Percentiles rank a stretch among this genome's conserved stretches.
These are phyloP conservation scores for Drosophila eugracilis DNA, from an alignment of 1,140 invertebrate species.

Conservation along the genomic window DNA sequence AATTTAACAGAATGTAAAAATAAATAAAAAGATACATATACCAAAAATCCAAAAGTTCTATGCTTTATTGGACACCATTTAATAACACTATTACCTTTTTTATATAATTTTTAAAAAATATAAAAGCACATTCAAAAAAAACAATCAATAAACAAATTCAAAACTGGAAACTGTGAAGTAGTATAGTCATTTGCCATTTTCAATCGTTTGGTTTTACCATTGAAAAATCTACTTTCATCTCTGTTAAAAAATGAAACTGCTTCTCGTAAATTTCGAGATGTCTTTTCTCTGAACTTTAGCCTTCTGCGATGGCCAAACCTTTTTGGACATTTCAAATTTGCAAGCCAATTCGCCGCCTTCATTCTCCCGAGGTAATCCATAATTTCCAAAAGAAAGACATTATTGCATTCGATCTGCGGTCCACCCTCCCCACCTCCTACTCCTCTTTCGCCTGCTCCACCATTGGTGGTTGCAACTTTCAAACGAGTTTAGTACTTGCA, in stretches of 20 bases:
- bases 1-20: no score
- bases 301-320: background rate
- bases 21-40: no score
- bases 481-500: constrained; percentile 71
- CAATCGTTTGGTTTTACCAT: background rate
- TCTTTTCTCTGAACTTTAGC: constrained; percentile 24
- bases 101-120: no score
- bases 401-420: constrained; percentile 29
- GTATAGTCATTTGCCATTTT: no score
- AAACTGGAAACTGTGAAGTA: no score
- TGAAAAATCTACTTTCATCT: constrained; percentile 8
- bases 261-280: background rate
- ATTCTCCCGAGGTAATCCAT: constrained; percentile 57
- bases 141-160: no score
- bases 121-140: no score
- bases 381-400: constrained; percentile 57
- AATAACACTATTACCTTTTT: no score
- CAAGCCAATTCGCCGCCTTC: constrained; percentile 34
- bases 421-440: background rate
- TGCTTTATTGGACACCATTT: no score
- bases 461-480: constrained; percentile 71
- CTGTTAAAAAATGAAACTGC: background rate
- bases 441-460: background rate
- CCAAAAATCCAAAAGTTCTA: no score
- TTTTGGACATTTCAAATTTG: constrained; percentile 24